Evolutionary conservation across 1,140 invertebrate species (phyloP), one percentile per base, ranked within the genome.

Genomic region (Lysiphlebus fabarum): DNA sequence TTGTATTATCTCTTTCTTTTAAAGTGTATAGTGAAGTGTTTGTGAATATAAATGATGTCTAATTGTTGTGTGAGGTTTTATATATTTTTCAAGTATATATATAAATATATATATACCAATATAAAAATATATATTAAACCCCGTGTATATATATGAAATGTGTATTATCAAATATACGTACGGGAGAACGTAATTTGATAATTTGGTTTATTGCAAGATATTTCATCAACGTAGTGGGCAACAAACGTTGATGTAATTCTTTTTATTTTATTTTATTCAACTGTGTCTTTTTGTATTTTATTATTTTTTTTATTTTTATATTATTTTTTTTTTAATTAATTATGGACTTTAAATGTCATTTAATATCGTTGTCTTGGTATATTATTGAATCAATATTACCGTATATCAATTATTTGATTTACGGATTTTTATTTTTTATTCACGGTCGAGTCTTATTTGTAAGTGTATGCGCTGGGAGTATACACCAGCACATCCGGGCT

Each of bases 401-500:
- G 70, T 65, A 65, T 58, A 48, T 53, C 45, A 55, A 59, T 12
- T 54, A 59, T 55, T 62, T 51, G 48, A 56, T 55, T 57, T 59
- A 57, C 63, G 63, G 63, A 65, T 65, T 64, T 63, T 65, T 62
- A 58, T 61, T 70, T 64, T 76, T 70, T 62, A 74, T 76, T 74
- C 71, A 66, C 77, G 71, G 69, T 80, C 78, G 77, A 80, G 77
- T 80, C 78, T 75, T 80, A 78, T 77, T 80, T 80, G 78, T 78
- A 70, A 80, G 63, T 80, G 76, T 80, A 80, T 80, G 78, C 78
- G 72, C 78, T 80, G 78, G 78, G 78, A 80, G 78, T 80, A 79
- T 80, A 68, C 78, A 80, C 78, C 78, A 80, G 78, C 75, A 76
- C 78, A 80, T 80, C 78, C 78, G 78, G 78, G 78, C 78, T 80